phyloP scores from a whole-genome alignment of 1,140 invertebrate species.

The Zaprionus davidi region DNA sequence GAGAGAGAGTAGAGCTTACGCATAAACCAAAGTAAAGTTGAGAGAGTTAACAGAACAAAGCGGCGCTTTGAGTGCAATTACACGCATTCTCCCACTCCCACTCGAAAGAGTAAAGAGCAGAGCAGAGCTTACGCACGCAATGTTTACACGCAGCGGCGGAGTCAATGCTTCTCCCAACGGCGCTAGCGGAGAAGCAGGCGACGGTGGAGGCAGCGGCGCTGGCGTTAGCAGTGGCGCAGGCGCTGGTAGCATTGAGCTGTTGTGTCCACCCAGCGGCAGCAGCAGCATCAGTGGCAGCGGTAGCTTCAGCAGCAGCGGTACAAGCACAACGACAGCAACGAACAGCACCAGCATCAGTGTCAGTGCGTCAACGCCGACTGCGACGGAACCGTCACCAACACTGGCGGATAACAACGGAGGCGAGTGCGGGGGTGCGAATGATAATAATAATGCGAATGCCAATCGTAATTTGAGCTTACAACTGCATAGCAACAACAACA shows the following conservation, averaged over 20 bases:
- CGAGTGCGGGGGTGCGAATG: not conserved
- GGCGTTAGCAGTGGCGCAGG: slow-evolving; percentile 10
- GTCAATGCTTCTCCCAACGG: slow-evolving; percentile 35
- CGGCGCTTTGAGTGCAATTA: slow-evolving; percentile 27
- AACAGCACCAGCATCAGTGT: slow-evolving; percentile 45
- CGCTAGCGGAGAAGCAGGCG: slow-evolving; percentile 4
- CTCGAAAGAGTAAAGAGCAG: not conserved
- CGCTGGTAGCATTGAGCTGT: slow-evolving; percentile 61
- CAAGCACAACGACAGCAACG: slow-evolving; percentile 50
- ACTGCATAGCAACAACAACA: slow-evolving; percentile 41
- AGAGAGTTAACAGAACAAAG: not conserved
- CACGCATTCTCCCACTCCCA: not conserved
- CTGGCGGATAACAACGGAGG: slow-evolving; percentile 19
- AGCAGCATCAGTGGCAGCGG: slow-evolving; percentile 70
- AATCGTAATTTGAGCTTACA: slow-evolving; percentile 57
- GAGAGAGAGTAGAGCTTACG: slow-evolving; percentile 2
- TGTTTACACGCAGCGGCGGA: slow-evolving; percentile 56
- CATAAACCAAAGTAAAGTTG: slow-evolving; percentile 41
- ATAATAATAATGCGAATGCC: slow-evolving; percentile 48
- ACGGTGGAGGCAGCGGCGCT: slow-evolving; percentile 3
- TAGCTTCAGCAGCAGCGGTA: slow-evolving; percentile 66
- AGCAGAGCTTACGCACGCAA: slow-evolving; percentile 27
- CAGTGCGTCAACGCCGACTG: slow-evolving; percentile 28
- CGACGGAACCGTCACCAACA: not conserved
- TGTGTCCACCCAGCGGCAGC: slow-evolving; percentile 68